Evolutionary conservation across 2,797 vertebrate genomes (phyloP).

Genomic region (Chrysocyon brachyurus): DNA sequence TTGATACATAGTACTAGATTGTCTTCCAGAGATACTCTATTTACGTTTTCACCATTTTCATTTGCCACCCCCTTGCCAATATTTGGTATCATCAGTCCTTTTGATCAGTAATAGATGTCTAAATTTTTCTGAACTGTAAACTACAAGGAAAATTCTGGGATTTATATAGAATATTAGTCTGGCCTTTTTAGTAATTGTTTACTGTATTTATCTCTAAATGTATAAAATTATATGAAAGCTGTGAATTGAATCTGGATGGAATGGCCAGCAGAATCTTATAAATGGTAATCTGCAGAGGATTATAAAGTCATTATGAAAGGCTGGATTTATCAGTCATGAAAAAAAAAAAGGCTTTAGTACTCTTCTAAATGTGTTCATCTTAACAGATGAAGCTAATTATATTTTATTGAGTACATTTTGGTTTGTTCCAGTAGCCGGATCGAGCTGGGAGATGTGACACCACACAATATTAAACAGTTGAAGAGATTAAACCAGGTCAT

Average conservation of each 20-base stretch:
- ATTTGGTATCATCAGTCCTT: constrained; percentile 16
- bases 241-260: not conserved
- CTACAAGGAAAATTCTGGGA: not conserved
- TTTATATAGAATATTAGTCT: constrained; percentile 25
- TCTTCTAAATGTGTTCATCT: constrained; percentile 2
- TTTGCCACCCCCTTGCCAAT: constrained; percentile 13
- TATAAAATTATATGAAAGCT: not conserved
- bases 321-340: not conserved
- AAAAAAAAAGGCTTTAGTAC: not conserved
- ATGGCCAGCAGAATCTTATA: constrained; percentile 18
- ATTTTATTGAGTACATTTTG: constrained; percentile 94
- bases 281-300: constrained; percentile 20
- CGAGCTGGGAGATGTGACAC: constrained; percentile 99
- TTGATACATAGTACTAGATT: constrained; percentile 2
- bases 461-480: constrained; percentile 99
- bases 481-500: constrained; percentile 99
- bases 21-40: not conserved
- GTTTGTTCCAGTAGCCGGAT: constrained; percentile 99
- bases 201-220: constrained; percentile 44
- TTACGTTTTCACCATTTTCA: not conserved
- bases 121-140: constrained; percentile 45
- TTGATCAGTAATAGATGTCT: constrained; percentile 4
- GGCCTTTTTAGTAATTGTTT: constrained; percentile 1
- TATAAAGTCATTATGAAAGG: not conserved
- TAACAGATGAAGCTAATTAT: constrained; percentile 69